phyloP scores from a whole-genome alignment of 2,797 vertebrate genomes.

The Percopsis omiscomaycus region DNA sequence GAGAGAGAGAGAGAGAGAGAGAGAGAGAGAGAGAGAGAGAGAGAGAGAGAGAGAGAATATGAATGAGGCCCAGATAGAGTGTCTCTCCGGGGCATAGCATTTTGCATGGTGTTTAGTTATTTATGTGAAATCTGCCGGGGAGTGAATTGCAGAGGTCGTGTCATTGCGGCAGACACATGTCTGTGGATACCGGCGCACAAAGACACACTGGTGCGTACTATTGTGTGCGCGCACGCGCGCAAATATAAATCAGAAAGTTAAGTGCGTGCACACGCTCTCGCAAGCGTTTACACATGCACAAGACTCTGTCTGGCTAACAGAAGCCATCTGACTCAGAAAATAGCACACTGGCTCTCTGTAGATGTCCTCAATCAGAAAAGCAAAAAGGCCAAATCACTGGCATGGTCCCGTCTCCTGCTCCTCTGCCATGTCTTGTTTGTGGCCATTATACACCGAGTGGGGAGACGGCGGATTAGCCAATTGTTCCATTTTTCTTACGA shows the following conservation, averaged over 20 bases:
- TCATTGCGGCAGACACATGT: conserved; percentile 56
- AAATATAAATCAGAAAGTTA: not conserved
- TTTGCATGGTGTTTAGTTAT: conserved; percentile 72
- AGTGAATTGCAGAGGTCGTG: conserved; percentile 67
- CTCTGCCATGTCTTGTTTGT: conserved; percentile 31
- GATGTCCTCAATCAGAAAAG: conserved; percentile 25
- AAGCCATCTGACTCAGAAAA: conserved; percentile 29
- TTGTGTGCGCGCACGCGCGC: not conserved
- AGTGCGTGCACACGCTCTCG: not conserved
- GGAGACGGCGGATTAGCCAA: conserved; percentile 11
- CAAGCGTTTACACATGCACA: not conserved
- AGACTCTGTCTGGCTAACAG: not conserved
- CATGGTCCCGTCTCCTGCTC: conserved; percentile 8
- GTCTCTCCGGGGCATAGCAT: conserved; percentile 54
- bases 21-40: not conserved
- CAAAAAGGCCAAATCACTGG: conserved; percentile 2
- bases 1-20: conserved; percentile 2
- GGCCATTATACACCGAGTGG: conserved; percentile 32
- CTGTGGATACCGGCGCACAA: conserved; percentile 24
- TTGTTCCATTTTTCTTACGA: conserved; percentile 18
- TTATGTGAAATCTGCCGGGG: conserved; percentile 66
- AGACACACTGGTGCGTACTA: not conserved
- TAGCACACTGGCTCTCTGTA: conserved; percentile 13
- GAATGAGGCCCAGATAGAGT: conserved; percentile 40
- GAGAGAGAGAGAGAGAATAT: conserved; percentile 1